A percentile compares a stretch with the other conserved stretches of the same genome.
These are phyloP conservation scores for Synanthedon myopaeformis DNA, from an alignment of 2,888 invertebrate genomes.

Conservation along the genomic window DNA sequence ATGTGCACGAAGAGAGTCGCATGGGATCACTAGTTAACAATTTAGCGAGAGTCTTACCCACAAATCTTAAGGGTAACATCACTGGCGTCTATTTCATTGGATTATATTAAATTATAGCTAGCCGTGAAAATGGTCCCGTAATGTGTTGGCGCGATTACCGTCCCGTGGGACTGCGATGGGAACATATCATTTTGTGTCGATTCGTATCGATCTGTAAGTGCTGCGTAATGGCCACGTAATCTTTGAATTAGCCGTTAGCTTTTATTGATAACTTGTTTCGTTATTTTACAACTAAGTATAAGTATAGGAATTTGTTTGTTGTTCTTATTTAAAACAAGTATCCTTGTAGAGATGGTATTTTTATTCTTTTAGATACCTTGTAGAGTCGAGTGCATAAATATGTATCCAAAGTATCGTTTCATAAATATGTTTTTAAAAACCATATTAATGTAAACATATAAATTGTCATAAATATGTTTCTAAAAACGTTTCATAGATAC, in stretches of 20 bases:
- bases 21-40: too few relatives aligned
- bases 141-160: slow-evolving; percentile 61
- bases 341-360: too few relatives aligned
- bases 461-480: too few relatives aligned
- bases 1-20: too few relatives aligned
- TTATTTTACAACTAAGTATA: slow-evolving; percentile 14
- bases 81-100: slow-evolving; percentile 61
- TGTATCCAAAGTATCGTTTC: too few relatives aligned
- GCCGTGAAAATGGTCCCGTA: slow-evolving; percentile 68
- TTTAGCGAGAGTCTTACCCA: too few relatives aligned
- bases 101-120: slow-evolving; percentile 69
- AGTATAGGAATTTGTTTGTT: neutral
- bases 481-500: too few relatives aligned
- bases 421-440: too few relatives aligned
- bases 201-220: slow-evolving; percentile 45
- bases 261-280: slow-evolving; percentile 50
- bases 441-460: too few relatives aligned
- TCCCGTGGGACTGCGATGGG: slow-evolving; percentile 51
- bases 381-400: too few relatives aligned
- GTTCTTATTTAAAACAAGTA: neutral
- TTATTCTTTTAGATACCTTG: too few relatives aligned
- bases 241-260: slow-evolving; percentile 60
- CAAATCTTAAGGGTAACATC: neutral
- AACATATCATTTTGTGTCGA: slow-evolving; percentile 55
- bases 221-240: slow-evolving; percentile 51